phyloP scores from a whole-genome alignment of 2,797 vertebrate species.

The Melanotaenia parkinsoni region DNA sequence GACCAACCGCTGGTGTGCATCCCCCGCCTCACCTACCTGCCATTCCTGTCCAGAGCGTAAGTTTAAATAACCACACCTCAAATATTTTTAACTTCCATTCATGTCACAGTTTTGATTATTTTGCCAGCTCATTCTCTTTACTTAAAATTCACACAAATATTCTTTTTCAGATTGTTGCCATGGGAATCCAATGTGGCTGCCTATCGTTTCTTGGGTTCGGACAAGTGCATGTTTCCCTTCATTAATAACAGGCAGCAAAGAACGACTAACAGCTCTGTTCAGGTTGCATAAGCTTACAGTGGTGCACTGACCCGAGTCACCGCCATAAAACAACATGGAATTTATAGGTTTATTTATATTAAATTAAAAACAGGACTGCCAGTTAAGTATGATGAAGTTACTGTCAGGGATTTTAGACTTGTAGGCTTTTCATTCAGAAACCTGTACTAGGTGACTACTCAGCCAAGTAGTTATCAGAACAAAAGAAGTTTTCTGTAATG shows the following conservation, averaged over 20 bases:
- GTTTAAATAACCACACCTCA: conserved; percentile 10
- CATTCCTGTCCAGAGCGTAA: conserved; percentile 68
- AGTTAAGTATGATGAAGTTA: no score
- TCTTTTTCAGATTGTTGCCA: conserved; percentile 69
- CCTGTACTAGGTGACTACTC: conserved; percentile 51
- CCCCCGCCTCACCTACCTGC: conserved; percentile 70
- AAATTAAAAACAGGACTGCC: no score
- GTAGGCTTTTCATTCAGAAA: conserved; percentile 15
- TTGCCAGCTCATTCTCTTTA: background rate
- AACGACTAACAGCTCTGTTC: conserved; percentile 1
- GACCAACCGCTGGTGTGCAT: conserved; percentile 75
- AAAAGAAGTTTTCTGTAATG: conserved; percentile 5
- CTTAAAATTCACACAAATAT: background rate
- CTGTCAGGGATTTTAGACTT: conserved; percentile 21
- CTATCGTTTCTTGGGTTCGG: conserved; percentile 73
- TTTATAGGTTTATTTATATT: background rate
- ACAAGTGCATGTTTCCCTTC: conserved; percentile 77
- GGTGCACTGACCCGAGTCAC: background rate
- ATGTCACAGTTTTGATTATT: background rate
- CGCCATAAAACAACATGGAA: background rate
- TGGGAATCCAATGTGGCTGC: conserved; percentile 72
- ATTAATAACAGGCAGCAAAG: conserved; percentile 63
- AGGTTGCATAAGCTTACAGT: conserved; percentile 30
- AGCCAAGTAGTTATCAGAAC: conserved; percentile 62
- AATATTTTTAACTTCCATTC: background rate